A percentile compares a stretch with the other conserved stretches of the same genome.
These are phyloP conservation scores for Leucophora obtusa DNA, from an alignment of 2,888 invertebrate genomes.

Conservation along the genomic window DNA sequence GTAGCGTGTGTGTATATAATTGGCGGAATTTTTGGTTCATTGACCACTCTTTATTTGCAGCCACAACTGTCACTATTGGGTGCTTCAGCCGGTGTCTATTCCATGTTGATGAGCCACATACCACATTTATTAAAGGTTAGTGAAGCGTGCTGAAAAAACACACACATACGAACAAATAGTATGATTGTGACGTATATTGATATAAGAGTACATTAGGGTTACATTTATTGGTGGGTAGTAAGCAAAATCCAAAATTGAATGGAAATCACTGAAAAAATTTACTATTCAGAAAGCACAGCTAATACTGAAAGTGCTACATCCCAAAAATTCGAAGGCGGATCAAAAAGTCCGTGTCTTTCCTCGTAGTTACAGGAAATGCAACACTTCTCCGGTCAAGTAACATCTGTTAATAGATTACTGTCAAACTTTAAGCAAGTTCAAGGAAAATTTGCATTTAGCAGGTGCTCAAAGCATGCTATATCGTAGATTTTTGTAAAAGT, in stretches of 20 bases:
- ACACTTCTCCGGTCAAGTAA: too few relatives aligned
- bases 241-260: too few relatives aligned
- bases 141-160: conserved; percentile 45
- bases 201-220: background rate
- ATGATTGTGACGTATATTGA: background rate
- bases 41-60: conserved; percentile 87
- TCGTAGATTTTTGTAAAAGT: too few relatives aligned
- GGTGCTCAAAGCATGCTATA: too few relatives aligned
- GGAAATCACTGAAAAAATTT: too few relatives aligned
- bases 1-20: conserved; percentile 85
- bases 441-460: too few relatives aligned
- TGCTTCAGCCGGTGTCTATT: conserved; percentile 94
- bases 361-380: too few relatives aligned
- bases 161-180: background rate
- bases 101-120: conserved; percentile 90
- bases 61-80: conserved; percentile 89
- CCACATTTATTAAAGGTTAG: conserved; percentile 87
- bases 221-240: background rate
- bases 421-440: too few relatives aligned
- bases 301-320: too few relatives aligned
- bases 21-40: conserved; percentile 87
- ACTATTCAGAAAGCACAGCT: background rate
- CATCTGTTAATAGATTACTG: too few relatives aligned
- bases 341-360: too few relatives aligned
- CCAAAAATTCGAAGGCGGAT: too few relatives aligned